Conservation (phyloP, 1,140 invertebrate genomes). For the Bombyx mori region DNA sequence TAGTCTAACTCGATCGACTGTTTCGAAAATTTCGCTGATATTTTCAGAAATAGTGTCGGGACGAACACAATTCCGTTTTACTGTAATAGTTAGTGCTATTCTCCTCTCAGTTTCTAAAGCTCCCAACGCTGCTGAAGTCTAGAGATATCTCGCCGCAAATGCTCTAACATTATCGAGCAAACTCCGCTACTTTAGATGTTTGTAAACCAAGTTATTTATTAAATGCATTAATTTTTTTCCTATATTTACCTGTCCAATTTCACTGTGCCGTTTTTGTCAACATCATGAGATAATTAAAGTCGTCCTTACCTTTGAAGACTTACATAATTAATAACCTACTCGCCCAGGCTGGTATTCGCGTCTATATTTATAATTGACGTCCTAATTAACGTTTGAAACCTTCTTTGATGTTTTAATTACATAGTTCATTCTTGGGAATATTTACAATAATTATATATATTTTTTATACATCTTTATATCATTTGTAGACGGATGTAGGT, state of each 20-base stretch:
- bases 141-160: constrained; percentile 13
- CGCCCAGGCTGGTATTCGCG: constrained; percentile 21
- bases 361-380: constrained; percentile 26
- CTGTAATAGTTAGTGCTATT: constrained; percentile 35
- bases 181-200: constrained; percentile 9
- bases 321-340: constrained; percentile 28
- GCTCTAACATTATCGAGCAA: constrained; percentile 23
- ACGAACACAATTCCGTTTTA: constrained; percentile 23
- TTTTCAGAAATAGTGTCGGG: constrained; percentile 20
- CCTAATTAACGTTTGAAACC: constrained; percentile 16
- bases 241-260: no score
- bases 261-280: constrained; percentile 12
- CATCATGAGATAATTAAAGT: constrained; percentile 25
- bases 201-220: no score
- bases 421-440: neutral
- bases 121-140: constrained; percentile 6
- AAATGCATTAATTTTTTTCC: no score
- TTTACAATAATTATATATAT: constrained; percentile 18
- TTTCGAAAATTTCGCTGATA: no score
- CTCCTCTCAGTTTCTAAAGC: constrained; percentile 18
- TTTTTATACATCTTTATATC: no score
- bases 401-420: constrained; percentile 6
- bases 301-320: constrained; percentile 29
- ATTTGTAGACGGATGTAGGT: no score
- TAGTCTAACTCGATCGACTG: no score